A percentile compares a stretch with the other conserved stretches of the same genome.
Evolutionary conservation across 2,113 vertebrate species (phyloP).

Genomic region (Bos taurus): ARS-UCD2.0 NC_037336.1:62666001-62666500

Average conservation of each 20-base stretch:
- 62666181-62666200: background rate
- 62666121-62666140: background rate
- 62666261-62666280: background rate
- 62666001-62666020: background rate
- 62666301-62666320: background rate
- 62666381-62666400: background rate
- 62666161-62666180: background rate
- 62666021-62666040: background rate
- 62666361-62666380: background rate
- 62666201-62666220: background rate
- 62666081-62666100: background rate
- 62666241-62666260: background rate
- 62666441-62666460: background rate
- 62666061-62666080: background rate
- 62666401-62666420: background rate
- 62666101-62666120: background rate
- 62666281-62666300: background rate
- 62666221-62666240: background rate
- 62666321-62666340: too few relatives aligned
- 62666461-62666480: background rate
- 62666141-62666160: background rate
- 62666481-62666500: background rate
- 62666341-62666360: background rate
- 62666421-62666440: background rate
- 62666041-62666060: background rate